phyloP scores from a whole-genome alignment of 2,888 invertebrate species.

The Altica lythri region DNA sequence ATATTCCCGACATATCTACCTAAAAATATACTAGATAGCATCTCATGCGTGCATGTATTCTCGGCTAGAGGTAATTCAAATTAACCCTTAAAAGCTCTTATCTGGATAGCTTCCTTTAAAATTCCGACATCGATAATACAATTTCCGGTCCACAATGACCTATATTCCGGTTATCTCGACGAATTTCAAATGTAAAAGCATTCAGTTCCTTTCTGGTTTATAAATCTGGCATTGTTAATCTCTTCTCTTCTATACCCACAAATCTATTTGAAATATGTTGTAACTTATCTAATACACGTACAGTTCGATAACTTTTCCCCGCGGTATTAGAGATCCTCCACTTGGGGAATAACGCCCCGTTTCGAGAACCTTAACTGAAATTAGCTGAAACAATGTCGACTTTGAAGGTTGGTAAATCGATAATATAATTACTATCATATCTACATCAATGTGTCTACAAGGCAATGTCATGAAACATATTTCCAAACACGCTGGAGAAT shows the following conservation, averaged over 20 bases:
- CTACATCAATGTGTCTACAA: no score
- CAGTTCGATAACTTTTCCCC: constrained; percentile 9
- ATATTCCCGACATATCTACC: constrained; percentile 26
- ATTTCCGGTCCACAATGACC: constrained; percentile 33
- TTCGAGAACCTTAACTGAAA: constrained; percentile 15
- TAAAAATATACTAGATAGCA: constrained; percentile 32
- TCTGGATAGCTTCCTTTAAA: constrained; percentile 33
- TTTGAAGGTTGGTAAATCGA: constrained; percentile 1
- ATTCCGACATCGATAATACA: constrained; percentile 36
- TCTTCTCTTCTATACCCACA: constrained; percentile 21
- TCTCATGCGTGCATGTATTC: constrained; percentile 31
- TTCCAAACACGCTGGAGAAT: no score
- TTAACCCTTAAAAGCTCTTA: constrained; percentile 36
- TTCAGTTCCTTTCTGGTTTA: constrained; percentile 26
- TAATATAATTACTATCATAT: no score
- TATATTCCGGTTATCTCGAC: constrained; percentile 33
- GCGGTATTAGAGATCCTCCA: constrained; percentile 7
- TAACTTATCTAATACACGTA: constrained; percentile 20
- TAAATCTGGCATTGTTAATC: constrained; percentile 30
- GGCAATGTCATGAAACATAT: no score
- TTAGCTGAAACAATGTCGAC: constrained; percentile 8
- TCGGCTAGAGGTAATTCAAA: constrained; percentile 33
- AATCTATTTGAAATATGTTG: constrained; percentile 24
- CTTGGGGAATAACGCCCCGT: constrained; percentile 5
- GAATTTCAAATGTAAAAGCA: constrained; percentile 31